Evolutionary conservation across 2,797 vertebrate species (phyloP).

Genomic region (Florisuga fusca): DNA sequence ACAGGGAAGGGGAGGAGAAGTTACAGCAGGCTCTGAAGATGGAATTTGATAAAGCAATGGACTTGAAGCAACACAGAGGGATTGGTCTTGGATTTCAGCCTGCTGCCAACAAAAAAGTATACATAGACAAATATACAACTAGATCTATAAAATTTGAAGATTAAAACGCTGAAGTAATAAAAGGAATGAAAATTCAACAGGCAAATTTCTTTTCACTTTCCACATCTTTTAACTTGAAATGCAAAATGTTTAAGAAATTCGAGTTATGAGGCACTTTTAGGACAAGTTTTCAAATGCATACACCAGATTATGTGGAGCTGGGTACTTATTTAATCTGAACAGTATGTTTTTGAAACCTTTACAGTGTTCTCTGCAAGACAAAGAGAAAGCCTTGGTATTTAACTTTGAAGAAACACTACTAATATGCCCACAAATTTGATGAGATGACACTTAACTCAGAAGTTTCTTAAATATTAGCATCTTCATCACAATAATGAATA

Average conservation of each 20-base stretch:
- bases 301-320: background rate
- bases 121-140: slow-evolving; percentile 81
- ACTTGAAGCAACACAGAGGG: slow-evolving; percentile 78
- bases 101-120: slow-evolving; percentile 77
- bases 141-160: slow-evolving; percentile 88
- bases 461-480: background rate
- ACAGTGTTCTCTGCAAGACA: background rate
- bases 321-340: background rate
- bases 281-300: background rate
- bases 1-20: slow-evolving; percentile 77
- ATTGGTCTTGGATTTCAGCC: slow-evolving; percentile 87
- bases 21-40: slow-evolving; percentile 86
- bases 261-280: background rate
- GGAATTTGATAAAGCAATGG: slow-evolving; percentile 88
- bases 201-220: background rate
- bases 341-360: background rate
- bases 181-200: background rate
- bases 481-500: background rate
- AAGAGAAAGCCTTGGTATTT: background rate
- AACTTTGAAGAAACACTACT: background rate
- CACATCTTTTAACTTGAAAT: background rate
- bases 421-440: background rate
- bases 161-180: slow-evolving; percentile 52
- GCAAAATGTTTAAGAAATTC: background rate
- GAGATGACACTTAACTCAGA: background rate